Percentiles rank a stretch among this genome's conserved stretches.
Conservation (phyloP, 2,113 vertebrate genomes). For the Rhombomys opimus region DNA sequence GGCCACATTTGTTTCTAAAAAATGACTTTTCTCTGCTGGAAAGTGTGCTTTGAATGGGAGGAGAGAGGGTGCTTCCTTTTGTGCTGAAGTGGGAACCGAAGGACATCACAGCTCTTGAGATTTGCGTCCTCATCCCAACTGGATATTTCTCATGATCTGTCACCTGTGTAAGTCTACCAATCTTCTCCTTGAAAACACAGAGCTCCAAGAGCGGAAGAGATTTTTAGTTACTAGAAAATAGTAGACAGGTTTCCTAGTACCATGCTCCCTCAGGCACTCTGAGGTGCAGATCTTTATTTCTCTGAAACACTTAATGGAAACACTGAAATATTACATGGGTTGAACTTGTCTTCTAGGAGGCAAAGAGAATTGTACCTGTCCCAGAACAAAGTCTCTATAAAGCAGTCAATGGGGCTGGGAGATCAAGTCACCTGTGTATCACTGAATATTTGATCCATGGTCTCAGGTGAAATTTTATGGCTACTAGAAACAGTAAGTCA, state of each 20-base stretch:
- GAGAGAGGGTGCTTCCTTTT: neutral
- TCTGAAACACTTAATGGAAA: slow-evolving; percentile 41
- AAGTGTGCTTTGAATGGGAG: neutral
- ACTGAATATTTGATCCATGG: neutral
- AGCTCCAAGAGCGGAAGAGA: neutral
- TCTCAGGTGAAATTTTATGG: slow-evolving; percentile 27
- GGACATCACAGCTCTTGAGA: neutral
- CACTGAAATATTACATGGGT: neutral
- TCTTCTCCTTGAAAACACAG: neutral
- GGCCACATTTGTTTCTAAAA: neutral
- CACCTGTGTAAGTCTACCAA: neutral
- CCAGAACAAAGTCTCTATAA: neutral
- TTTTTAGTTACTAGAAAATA: neutral
- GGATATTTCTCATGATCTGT: neutral
- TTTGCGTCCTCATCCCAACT: neutral
- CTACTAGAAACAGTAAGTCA: neutral
- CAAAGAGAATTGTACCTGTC: neutral
- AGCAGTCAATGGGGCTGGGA: neutral
- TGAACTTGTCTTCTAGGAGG: slow-evolving; percentile 42
- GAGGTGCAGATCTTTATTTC: neutral
- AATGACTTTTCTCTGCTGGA: neutral
- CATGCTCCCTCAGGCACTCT: neutral
- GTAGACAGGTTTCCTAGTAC: neutral
- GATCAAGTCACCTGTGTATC: neutral
- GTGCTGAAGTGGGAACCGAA: neutral